Evolutionary conservation across 2,888 invertebrate species (phyloP), one percentile per base, ranked within the genome.

Genomic region (Keiferia lycopersicella): DNA sequence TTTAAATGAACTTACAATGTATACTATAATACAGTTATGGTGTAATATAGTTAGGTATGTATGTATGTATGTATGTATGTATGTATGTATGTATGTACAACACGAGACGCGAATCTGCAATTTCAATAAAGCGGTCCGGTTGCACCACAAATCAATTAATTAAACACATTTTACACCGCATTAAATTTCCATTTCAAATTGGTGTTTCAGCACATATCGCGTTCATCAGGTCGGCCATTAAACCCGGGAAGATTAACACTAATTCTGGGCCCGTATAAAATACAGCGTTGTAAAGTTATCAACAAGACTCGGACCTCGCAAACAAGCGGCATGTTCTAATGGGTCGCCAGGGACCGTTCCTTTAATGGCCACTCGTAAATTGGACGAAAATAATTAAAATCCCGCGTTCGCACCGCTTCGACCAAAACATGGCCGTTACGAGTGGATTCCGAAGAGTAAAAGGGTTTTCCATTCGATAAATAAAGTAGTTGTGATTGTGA

Each of bases 361-460:
- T 90, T 88, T 91, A 91, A 91, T 87, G 87, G 87, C 81, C 82
- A 87, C 87, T 88, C 90, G 91, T 91, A 91, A 91, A 91, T 91
- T 91, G 90, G 82, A 85, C 86, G 90, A 89, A 91, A 91, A 91
- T 91, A 91, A 91, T 91, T 91, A 91, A 91, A 91, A 91, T 88
- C 85, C 85, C 83, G 80, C 84, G 76, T 82, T 83, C 84, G 74
- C 81, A 80, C 79, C 78, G 75, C 74, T 76, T 75, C 77, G 86
- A 83, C 90, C 89, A 87, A 88, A 91, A 90, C 90, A 90, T 73
- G 78, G 77, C 88, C 86, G 88, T 91, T 91, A 89, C 78, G 75
- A 70, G 74, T 81, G 82, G 81, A 81, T 76, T 77, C 73, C 80
- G 73, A 80, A 81, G 69, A 76, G 82, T 82, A 85, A 88, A 87